Evolutionary conservation across 1,140 invertebrate species (phyloP).

Genomic region (Grapholita molesta): DNA sequence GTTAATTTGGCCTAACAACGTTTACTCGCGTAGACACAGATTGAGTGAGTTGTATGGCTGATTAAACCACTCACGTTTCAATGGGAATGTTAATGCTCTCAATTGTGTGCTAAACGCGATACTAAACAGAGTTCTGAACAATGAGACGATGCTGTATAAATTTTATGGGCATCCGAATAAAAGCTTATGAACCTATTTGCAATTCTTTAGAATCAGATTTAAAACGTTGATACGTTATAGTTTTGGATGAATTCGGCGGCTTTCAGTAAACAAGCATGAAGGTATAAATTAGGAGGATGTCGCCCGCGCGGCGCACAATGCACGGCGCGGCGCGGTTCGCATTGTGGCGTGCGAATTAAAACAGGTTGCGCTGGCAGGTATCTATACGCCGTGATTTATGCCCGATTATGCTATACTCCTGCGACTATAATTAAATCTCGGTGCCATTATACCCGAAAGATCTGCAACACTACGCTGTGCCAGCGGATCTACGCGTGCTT

Average conservation of each 20-base stretch:
- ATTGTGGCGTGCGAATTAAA: conserved; percentile 68
- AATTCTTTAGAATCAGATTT: conserved; percentile 47
- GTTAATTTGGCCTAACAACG: background rate
- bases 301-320: conserved; percentile 49
- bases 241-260: conserved; percentile 42
- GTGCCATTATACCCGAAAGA: conserved; percentile 69
- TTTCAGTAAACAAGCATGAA: conserved; percentile 66
- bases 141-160: conserved; percentile 58
- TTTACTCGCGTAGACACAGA: conserved; percentile 25
- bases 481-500: conserved; percentile 54
- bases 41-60: conserved; percentile 32
- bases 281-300: conserved; percentile 70
- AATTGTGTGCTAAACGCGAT: conserved; percentile 62
- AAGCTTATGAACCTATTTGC: conserved; percentile 51
- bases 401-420: conserved; percentile 66
- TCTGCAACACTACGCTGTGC: conserved; percentile 51
- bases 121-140: conserved; percentile 47
- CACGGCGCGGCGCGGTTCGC: conserved; percentile 38
- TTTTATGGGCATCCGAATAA: conserved; percentile 50
- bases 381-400: conserved; percentile 72
- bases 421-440: conserved; percentile 72
- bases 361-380: conserved; percentile 74
- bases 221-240: conserved; percentile 48
- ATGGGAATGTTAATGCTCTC: conserved; percentile 63
- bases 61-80: conserved; percentile 41